These are phyloP conservation scores for Calliopsis andreniformis DNA, from an alignment of 1,140 invertebrate species.

Conservation along the genomic window DNA sequence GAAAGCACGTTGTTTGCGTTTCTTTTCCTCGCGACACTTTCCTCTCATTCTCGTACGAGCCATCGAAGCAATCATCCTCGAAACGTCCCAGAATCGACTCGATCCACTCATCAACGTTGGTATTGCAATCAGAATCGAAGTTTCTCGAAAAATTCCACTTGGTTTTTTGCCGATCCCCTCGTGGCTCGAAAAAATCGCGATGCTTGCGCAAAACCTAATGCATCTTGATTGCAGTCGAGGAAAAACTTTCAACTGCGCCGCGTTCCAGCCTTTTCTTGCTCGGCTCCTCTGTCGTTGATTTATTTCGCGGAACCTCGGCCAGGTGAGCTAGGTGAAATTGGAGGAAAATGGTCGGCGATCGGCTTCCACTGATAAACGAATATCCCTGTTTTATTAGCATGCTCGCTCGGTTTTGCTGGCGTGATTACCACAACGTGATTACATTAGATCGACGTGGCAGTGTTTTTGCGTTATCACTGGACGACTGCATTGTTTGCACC, in stretches of 20 bases:
- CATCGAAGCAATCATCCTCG: background rate
- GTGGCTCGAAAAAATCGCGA: conserved; percentile 19
- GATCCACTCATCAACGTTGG: no score
- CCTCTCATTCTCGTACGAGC: background rate
- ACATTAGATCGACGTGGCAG: background rate
- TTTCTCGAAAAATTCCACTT: background rate
- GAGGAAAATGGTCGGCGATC: conserved; percentile 34
- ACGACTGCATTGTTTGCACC: conserved; percentile 10
- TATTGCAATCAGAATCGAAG: no score
- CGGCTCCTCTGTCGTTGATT: conserved; percentile 19
- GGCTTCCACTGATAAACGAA: conserved; percentile 19
- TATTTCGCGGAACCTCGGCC: conserved; percentile 1
- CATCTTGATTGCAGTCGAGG: conserved; percentile 42
- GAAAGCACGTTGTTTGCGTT: conserved; percentile 4
- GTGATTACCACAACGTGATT: conserved; percentile 12
- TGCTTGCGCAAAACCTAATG: conserved; percentile 36
- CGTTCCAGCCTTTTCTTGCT: conserved; percentile 3
- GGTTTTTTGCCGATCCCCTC: background rate
- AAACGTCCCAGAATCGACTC: background rate
- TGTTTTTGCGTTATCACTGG: background rate
- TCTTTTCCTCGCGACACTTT: background rate
- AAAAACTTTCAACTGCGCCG: conserved; percentile 21
- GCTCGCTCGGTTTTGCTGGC: background rate
- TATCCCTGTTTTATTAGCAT: background rate
- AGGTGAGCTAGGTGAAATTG: conserved; percentile 11